Percentiles rank a stretch among this genome's conserved stretches.
Conservation (phyloP, 2,797 vertebrate genomes). For the Echiichthys vipera region DNA sequence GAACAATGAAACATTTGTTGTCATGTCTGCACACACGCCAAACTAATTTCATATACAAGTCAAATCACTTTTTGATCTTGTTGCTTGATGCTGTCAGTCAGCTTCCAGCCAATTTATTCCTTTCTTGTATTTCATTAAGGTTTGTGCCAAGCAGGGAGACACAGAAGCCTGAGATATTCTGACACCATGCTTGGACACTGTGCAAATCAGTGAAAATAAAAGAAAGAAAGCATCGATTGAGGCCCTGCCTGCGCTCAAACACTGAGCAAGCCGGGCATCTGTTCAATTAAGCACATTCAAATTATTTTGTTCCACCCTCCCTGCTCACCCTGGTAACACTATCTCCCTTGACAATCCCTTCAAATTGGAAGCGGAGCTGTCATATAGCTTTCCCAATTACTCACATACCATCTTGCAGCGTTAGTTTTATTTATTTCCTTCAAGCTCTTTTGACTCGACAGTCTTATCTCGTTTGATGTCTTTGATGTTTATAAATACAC, state of each 20-base stretch:
- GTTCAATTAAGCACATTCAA: slow-evolving; percentile 55
- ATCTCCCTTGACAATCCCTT: slow-evolving; percentile 16
- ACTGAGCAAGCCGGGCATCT: slow-evolving; percentile 36
- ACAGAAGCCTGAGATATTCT: slow-evolving; percentile 12
- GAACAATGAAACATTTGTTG: neutral
- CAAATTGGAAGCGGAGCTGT: slow-evolving; percentile 25
- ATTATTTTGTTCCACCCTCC: slow-evolving; percentile 42
- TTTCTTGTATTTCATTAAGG: slow-evolving; percentile 12
- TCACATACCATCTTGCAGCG: slow-evolving; percentile 5
- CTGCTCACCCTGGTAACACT: slow-evolving; percentile 7
- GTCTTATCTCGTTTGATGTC: slow-evolving; percentile 1
- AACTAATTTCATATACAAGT: neutral
- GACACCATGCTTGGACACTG: slow-evolving; percentile 21
- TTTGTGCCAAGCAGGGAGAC: slow-evolving; percentile 18
- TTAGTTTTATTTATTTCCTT: slow-evolving; percentile 30
- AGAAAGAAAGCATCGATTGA: slow-evolving; percentile 39
- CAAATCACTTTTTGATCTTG: slow-evolving; percentile 9
- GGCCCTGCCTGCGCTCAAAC: slow-evolving; percentile 24
- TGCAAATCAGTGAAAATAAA: slow-evolving; percentile 41
- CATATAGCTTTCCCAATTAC: slow-evolving; percentile 27
- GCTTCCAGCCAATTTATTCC: neutral
- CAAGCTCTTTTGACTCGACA: slow-evolving; percentile 10
- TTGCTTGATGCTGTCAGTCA: neutral
- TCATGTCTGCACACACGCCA: neutral
- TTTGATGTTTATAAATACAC: slow-evolving; percentile 22